These are phyloP conservation scores for Cuculus canorus DNA, from an alignment of 2,797 vertebrate species.

Conservation along the genomic window DNA sequence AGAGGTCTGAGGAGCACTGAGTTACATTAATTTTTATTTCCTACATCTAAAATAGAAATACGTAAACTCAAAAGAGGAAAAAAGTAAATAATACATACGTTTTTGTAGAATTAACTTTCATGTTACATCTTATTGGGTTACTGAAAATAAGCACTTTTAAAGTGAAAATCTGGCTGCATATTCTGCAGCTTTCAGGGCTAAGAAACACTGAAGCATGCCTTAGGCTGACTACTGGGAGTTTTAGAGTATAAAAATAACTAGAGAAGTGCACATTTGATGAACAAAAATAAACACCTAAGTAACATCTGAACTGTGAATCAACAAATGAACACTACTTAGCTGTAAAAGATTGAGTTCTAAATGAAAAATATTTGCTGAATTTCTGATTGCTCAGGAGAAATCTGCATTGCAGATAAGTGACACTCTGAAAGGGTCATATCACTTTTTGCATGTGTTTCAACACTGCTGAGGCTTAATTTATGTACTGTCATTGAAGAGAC, in stretches of 20 bases:
- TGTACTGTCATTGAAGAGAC: slow-evolving; percentile 50
- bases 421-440: slow-evolving; percentile 43
- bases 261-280: slow-evolving; percentile 16
- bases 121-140: neutral
- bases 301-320: slow-evolving; percentile 51
- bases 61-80: neutral
- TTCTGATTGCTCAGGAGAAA: slow-evolving; percentile 19
- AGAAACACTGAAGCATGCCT: neutral
- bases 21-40: neutral
- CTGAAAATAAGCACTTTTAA: neutral
- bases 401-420: slow-evolving; percentile 68
- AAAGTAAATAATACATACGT: neutral
- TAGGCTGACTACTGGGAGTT: neutral
- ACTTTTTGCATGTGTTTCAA: slow-evolving; percentile 16
- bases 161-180: neutral
- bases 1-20: neutral
- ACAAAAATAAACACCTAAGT: slow-evolving; percentile 37
- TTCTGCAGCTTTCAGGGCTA: neutral
- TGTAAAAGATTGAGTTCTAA: slow-evolving; percentile 14
- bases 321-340: slow-evolving; percentile 40
- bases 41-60: neutral
- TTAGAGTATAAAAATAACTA: slow-evolving; percentile 7
- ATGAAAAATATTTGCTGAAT: slow-evolving; percentile 53
- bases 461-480: slow-evolving; percentile 68
- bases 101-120: neutral